Conservation (phyloP, 2,113 vertebrate species). For the Raja brachyura region DNA sequence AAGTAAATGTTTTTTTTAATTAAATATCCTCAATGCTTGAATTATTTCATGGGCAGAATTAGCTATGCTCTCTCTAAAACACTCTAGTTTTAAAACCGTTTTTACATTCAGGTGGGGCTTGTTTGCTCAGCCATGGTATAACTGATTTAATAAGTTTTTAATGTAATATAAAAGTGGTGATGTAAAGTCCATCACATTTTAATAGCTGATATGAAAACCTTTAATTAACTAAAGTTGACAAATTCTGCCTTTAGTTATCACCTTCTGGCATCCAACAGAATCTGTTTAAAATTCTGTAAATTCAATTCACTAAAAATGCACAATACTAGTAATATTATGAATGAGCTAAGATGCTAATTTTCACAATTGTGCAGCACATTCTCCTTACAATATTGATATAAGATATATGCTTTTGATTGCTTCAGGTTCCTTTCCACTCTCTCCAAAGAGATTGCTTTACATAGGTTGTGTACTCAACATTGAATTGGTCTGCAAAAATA, state of each 20-base stretch:
- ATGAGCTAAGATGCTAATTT: background rate
- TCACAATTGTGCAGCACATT: background rate
- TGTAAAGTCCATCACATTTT: background rate
- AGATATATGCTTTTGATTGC: background rate
- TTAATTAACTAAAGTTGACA: background rate
- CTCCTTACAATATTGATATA: background rate
- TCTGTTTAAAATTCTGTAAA: background rate
- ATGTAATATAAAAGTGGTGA: background rate
- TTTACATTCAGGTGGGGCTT: background rate
- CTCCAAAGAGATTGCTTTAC: background rate
- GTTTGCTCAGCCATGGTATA: background rate
- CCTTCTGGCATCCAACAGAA: background rate
- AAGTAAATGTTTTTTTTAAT: background rate
- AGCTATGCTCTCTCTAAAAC: too few species aligned
- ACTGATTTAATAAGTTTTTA: background rate
- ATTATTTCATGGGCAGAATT: background rate
- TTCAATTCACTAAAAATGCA: background rate
- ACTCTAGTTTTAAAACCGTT: background rate
- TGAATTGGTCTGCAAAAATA: constrained; percentile 2
- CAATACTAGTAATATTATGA: background rate
- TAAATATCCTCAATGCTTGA: background rate
- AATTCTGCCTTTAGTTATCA: background rate
- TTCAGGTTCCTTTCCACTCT: background rate
- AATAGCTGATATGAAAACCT: background rate
- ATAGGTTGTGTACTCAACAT: constrained; percentile 10